Percentiles rank a stretch among this genome's conserved stretches.
phyloP scores from a whole-genome alignment of 2,797 vertebrate species.

The Fundulus diaphanus region DNA sequence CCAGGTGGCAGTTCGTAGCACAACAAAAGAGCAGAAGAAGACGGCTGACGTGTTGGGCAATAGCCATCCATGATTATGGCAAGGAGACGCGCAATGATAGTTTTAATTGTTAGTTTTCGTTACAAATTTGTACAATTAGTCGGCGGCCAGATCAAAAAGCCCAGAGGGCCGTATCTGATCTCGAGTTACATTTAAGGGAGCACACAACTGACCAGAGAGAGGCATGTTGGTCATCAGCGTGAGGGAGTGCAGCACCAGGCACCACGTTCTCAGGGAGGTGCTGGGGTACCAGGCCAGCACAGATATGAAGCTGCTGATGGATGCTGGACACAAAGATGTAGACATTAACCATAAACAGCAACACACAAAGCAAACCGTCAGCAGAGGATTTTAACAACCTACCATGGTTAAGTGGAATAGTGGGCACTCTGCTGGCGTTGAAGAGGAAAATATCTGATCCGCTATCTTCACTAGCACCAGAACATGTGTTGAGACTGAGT shows the following conservation, averaged over 20 bases:
- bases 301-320: conserved; percentile 95
- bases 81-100: too few species aligned
- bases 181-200: neutral
- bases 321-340: conserved; percentile 79
- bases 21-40: too few species aligned
- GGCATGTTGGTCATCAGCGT: conserved; percentile 99
- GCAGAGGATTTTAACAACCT: conserved; percentile 41
- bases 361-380: neutral
- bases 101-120: too few species aligned
- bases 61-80: too few species aligned
- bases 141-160: too few species aligned
- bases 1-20: too few species aligned
- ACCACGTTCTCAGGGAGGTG: conserved; percentile 96
- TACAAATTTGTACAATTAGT: too few species aligned
- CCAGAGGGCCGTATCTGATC: too few species aligned
- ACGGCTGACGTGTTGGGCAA: too few species aligned
- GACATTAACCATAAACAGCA: neutral
- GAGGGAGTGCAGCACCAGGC: conserved; percentile 97
- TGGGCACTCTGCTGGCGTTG: conserved; percentile 93
- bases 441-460: conserved; percentile 96
- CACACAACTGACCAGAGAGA: conserved; percentile 85
- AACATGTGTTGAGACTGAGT: conserved; percentile 94
- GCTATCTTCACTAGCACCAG: conserved; percentile 87
- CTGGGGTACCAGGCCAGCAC: conserved; percentile 98
- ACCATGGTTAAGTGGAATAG: conserved; percentile 98